Conservation (phyloP, 2,888 invertebrate species). For the Sphaerophoria taeniata region DNA sequence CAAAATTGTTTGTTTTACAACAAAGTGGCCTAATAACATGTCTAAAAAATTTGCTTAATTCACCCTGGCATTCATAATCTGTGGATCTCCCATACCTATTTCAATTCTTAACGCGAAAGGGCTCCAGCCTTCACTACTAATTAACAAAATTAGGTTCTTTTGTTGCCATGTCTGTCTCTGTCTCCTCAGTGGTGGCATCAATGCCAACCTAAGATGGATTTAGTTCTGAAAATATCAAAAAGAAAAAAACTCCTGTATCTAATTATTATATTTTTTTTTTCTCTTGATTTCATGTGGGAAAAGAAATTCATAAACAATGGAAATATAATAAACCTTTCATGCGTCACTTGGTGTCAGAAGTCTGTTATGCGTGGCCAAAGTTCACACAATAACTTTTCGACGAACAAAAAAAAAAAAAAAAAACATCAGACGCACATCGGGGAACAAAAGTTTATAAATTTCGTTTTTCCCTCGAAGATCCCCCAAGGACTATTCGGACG, state of each 20-base stretch:
- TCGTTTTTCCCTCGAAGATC: conserved; percentile 11
- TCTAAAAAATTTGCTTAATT: no score
- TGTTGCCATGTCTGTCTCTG: conserved; percentile 4
- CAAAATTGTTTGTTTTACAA: no score
- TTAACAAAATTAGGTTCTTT: conserved; percentile 29
- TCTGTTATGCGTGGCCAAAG: conserved; percentile 57
- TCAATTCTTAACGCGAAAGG: background rate
- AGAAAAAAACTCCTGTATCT: background rate
- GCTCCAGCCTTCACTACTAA: background rate
- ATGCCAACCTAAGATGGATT: background rate
- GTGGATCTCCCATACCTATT: background rate
- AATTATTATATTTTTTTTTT: background rate
- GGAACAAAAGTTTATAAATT: conserved; percentile 45
- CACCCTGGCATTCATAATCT: no score
- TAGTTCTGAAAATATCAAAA: background rate
- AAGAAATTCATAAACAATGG: conserved; percentile 40
- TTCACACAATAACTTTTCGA: conserved; percentile 47
- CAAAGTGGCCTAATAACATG: no score
- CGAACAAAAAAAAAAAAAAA: conserved; percentile 11
- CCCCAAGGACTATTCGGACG: conserved; percentile 7
- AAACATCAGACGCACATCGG: background rate
- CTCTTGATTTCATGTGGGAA: conserved; percentile 24
- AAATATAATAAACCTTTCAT: conserved; percentile 44
- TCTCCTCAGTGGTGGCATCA: background rate
- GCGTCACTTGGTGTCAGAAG: conserved; percentile 51